These are phyloP conservation scores for Mormyrus proboscirostris DNA, from an alignment of 2,797 vertebrate genomes.

Conservation along the genomic window DNA sequence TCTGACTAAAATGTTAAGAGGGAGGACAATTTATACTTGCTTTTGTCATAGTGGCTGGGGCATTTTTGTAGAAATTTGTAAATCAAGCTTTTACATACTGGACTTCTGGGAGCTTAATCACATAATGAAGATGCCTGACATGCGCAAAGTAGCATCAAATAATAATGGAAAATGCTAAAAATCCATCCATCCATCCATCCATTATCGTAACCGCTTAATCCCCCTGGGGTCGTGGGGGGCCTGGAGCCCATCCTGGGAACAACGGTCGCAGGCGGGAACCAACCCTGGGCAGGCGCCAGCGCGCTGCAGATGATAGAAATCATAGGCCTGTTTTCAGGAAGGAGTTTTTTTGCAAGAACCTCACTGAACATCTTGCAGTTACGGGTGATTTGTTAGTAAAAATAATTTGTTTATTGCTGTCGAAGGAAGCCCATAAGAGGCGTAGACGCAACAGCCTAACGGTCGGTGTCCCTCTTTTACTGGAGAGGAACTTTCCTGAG, in stretches of 20 bases:
- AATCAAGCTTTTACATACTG: not conserved
- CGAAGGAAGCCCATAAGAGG: not conserved
- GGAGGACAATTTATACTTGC: not conserved
- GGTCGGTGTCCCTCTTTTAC: not conserved
- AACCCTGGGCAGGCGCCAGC: too few relatives aligned
- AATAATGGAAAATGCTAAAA: not conserved
- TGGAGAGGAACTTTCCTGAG: not conserved
- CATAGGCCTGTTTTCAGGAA: not conserved
- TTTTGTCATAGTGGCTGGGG: not conserved
- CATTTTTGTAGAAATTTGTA: not conserved
- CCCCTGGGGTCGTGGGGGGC: not conserved
- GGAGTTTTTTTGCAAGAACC: not conserved
- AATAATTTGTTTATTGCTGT: not conserved
- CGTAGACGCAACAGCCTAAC: not conserved
- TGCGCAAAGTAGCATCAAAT: not conserved
- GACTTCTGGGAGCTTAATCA: not conserved
- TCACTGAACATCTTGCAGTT: not conserved
- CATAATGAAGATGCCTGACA: not conserved
- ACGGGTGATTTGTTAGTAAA: not conserved
- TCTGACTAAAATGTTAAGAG: slow-evolving; percentile 3
- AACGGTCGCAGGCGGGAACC: too few relatives aligned
- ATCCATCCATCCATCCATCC: not conserved
- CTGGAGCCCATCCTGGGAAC: not conserved
- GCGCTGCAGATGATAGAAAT: not conserved
- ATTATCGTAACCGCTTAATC: not conserved